Evolutionary conservation across 2,797 vertebrate genomes (phyloP).

Genomic region (Rachycentron canadum): DNA sequence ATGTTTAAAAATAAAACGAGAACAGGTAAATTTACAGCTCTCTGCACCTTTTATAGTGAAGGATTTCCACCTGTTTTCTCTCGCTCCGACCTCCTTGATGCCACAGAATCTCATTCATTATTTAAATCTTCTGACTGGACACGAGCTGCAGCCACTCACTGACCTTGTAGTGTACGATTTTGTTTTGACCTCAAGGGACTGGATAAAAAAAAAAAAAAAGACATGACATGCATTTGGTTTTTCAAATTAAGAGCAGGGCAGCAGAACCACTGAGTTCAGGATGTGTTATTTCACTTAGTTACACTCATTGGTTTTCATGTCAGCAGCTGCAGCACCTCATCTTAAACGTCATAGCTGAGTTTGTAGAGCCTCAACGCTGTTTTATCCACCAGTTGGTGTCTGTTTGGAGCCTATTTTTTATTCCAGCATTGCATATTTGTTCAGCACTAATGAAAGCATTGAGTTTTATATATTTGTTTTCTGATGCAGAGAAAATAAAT

Average conservation of each 20-base stretch:
- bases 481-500: too few species aligned
- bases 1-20: neutral
- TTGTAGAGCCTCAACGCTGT: neutral
- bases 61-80: too few species aligned
- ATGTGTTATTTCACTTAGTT: too few species aligned
- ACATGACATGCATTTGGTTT: neutral
- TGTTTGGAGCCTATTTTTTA: neutral
- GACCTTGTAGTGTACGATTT: too few species aligned
- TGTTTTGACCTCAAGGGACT: too few species aligned
- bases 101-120: too few species aligned
- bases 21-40: too few species aligned
- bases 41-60: too few species aligned
- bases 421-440: neutral
- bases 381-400: neutral
- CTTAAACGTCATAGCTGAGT: neutral
- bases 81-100: too few species aligned
- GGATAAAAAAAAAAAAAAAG: neutral
- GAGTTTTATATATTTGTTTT: too few species aligned
- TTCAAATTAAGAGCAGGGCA: neutral
- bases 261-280: neutral
- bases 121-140: too few species aligned
- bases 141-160: neutral
- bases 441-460: too few species aligned
- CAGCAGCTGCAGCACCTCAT: neutral
- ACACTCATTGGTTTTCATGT: neutral